Evolutionary conservation across 2,888 invertebrate genomes (phyloP).

Genomic region (Onchidella celtica): DNA sequence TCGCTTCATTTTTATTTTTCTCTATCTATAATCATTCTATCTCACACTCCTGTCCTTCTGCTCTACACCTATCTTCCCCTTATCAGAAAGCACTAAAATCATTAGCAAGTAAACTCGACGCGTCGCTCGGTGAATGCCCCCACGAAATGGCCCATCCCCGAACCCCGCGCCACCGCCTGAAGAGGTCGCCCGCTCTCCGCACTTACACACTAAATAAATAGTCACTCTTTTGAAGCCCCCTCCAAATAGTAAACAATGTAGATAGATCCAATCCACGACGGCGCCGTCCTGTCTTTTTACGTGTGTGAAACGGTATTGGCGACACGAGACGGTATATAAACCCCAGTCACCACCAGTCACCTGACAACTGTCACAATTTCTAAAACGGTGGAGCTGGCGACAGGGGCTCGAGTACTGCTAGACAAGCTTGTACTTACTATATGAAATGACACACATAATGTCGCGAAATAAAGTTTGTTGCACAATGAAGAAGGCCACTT

Average conservation of each 20-base stretch:
- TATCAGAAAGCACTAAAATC: no score
- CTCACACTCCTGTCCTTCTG: no score
- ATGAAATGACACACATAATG: no score
- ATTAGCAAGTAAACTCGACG: no score
- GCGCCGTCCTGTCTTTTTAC: background rate
- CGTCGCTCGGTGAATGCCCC: no score
- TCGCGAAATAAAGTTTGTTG: no score
- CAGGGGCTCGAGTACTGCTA: background rate
- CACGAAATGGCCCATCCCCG: background rate
- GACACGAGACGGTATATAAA: background rate
- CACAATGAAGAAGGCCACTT: no score
- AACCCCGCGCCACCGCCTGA: no score
- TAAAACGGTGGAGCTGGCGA: background rate
- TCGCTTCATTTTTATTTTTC: no score
- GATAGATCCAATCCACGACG: background rate
- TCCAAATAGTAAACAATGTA: slow-evolving; percentile 1
- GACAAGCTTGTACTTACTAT: no score
- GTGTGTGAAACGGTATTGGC: slow-evolving; percentile 10
- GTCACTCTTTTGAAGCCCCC: background rate
- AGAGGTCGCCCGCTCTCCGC: background rate
- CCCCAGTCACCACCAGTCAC: background rate
- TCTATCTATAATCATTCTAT: no score
- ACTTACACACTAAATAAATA: slow-evolving; percentile 7
- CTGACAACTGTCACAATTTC: background rate
- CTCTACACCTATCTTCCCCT: no score